Base-by-base conservation (phyloP, 2,113 vertebrate genomes). In the Crypturellus undulatus region DNA sequence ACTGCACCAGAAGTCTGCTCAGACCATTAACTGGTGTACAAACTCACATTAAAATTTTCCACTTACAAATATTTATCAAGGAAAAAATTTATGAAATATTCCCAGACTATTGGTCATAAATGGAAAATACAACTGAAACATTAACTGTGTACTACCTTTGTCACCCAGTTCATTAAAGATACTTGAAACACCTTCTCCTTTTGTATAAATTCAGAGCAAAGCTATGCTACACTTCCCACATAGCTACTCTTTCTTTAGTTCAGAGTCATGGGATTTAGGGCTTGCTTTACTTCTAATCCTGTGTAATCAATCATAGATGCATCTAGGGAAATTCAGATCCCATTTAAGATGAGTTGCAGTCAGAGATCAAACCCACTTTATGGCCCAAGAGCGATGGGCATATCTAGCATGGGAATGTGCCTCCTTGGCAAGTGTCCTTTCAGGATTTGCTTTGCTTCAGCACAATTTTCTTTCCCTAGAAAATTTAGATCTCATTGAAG, bases 1-100 rank as follows among this genome's bases (percentile, higher is more conserved):
- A 47, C 25, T 60, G 38, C 78, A 63, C 28, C 28, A 70, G 30
- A 43, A 69, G 8, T 47, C n/a, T 88, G 47, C 17, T 43, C 54
- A 73, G 38, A 47, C 60, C 63, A 71, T 26, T 38, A 72, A 56
- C 15, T 32, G 45, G 26, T 28, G 42, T 3, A 25, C 42, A 24
- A 79, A 85, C 49, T 30, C 59, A 42, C 43, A 15, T 32, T 26
- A 60, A 26, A 68, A 49, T 30, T 59, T 52, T 4, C n/a, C 38
- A n/a, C 30, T 52, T 47, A 54, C 17, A 42, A 88, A 56, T 63
- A 59, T 52, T 88, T 86, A 73, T 54, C 51, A 70, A 42, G 28
- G 63, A 72, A 52, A 71, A 79, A 51, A 51, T 68, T 56, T 5
- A 68, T 60, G 21, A 75, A 87, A 70, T 70, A 81, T n/a, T 94